Evolutionary conservation across 2,888 invertebrate species (phyloP).

Genomic region (Hecatera dysodea): DNA sequence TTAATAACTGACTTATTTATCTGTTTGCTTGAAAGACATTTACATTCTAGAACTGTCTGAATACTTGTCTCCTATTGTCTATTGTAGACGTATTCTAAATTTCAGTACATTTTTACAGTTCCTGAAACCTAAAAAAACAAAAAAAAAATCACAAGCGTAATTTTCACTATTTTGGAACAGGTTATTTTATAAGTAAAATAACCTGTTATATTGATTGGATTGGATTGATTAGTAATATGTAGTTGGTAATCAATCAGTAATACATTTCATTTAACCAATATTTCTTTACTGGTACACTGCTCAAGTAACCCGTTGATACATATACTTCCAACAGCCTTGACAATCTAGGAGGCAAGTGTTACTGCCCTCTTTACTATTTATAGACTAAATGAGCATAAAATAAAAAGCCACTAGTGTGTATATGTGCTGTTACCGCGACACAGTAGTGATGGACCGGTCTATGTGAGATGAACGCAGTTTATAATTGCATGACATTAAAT

Average conservation of each 20-base stretch:
- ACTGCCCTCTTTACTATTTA: conserved; percentile 69
- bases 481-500: not conserved
- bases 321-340: conserved; percentile 56
- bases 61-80: no score
- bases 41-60: no score
- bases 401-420: conserved; percentile 22
- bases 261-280: not conserved
- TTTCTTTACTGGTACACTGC: not conserved
- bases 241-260: not conserved
- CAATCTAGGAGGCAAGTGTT: conserved; percentile 49
- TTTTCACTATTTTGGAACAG: no score
- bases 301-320: conserved; percentile 27
- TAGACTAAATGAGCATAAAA: conserved; percentile 60
- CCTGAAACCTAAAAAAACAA: no score
- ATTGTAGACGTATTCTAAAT: no score
- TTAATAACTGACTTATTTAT: no score
- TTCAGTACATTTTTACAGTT: no score
- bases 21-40: no score
- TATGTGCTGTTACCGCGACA: conserved; percentile 66
- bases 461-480: conserved; percentile 45
- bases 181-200: no score
- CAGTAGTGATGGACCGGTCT: conserved; percentile 62
- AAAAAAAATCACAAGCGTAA: no score
- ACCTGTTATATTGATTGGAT: no score
- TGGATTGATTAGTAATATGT: no score